These are phyloP conservation scores for Proteles cristata DNA, from an alignment of 2,113 vertebrate species.

Conservation along the genomic window DNA sequence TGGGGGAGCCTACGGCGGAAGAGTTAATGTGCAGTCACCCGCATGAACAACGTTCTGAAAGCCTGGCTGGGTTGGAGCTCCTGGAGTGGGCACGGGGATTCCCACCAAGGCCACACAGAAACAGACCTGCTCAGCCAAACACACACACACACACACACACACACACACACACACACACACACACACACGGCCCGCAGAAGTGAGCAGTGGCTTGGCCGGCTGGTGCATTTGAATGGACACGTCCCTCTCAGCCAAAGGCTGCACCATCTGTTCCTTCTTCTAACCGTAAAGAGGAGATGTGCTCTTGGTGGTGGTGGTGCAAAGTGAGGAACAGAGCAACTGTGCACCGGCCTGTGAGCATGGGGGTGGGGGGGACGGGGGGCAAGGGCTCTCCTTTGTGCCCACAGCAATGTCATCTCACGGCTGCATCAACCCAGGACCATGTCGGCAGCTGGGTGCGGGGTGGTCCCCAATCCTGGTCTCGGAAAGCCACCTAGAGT, in stretches of 20 bases:
- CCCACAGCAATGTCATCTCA: accelerated
- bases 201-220: slow-evolving; percentile 47
- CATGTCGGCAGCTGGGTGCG: background rate
- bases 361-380: accelerated
- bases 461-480: accelerated
- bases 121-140: no score
- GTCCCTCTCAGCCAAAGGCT: background rate
- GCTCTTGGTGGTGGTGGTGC: background rate
- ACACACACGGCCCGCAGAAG: background rate
- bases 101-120: background rate
- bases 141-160: background rate
- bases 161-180: background rate
- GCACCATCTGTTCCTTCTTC: slow-evolving; percentile 64
- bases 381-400: accelerated
- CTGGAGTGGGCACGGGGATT: background rate
- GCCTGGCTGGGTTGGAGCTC: accelerated
- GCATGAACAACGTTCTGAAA: accelerated
- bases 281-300: background rate
- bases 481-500: background rate
- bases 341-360: background rate
- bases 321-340: accelerated
- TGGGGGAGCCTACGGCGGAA: accelerated
- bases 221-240: background rate
- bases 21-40: background rate
- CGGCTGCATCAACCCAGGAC: no score